Base-by-base conservation (phyloP, 1,140 invertebrate species). In the Streblospio benedicti region DNA sequence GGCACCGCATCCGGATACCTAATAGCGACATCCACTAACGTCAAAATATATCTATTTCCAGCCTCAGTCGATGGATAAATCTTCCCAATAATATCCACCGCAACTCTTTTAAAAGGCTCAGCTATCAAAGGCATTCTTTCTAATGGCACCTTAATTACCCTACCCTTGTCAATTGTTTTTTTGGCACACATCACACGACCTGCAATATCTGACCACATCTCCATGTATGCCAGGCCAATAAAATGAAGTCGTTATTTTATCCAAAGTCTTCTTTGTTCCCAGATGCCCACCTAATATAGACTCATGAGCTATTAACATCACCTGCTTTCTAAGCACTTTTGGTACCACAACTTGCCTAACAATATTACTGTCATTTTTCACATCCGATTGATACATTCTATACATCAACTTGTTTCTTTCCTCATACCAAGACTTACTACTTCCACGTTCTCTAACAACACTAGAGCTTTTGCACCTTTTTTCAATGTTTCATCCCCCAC, bases 161-260 rank as follows among this genome's bases (percentile, higher is more conserved):
- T 35, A 57, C 58, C 58, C 38, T 60, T 60, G 23, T 49, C 31
- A 27, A 55, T 38, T 28, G 23, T n/a, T 3, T 28, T 2, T 57
- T 6, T 59, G 57, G 28, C 57, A 59, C 16, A 41, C 35, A 35
- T 60, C 28, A 31, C 58, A 60, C 27, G 58, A 57, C 27, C 51
- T 6, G 18, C 25, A 23, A 38, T 31, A 60, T 33, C 51, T 49
- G 5, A 18, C 20, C 27, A 60, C 50, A 38, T 60, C 50, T 50
- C 25, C 35, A n/a, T 14, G 16, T 18, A 41, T 3, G 20, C 58
- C 4, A 18, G 58, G 58, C 52, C 58, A 60, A 25, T 33, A 55
- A 41, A 60, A 60, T 35, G 6, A 2, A 18, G 2, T 18, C 25
- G 25, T 27, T 9, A 58, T 35, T 28, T 33, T 43, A 56, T 57